Evolutionary conservation across 2,888 invertebrate genomes (phyloP), one percentile per base, ranked within the genome.

Genomic region (Sinohyriopsis cumingii): DNA sequence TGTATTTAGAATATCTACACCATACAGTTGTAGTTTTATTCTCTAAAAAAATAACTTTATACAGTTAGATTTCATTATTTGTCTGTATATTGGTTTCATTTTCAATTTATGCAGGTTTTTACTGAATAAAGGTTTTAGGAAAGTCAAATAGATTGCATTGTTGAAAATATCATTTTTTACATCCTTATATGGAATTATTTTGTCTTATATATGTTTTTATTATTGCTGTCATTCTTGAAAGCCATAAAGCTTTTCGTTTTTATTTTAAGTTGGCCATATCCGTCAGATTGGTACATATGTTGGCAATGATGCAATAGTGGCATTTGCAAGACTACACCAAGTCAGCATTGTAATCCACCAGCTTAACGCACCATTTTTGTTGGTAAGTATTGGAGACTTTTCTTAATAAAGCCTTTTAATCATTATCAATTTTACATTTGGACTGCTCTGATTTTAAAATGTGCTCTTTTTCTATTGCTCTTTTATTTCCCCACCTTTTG

Each of bases 301-400:
- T 25, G 92, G 91, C n/a, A 92, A 92, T 80, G 91, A 91, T 81
- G 91, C 91, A 33, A 90, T 92, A 66, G 92, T 92, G 60, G 91
- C 91, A 5, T 91, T 92, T 82, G 90, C 91, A 22, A 84, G 91
- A 22, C 84, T 90, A 3, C 89, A 91, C 72, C 82, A 87, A 71
- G 89, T 91, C 5, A 90, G 88, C 70, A 88, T 92, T 25, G 89
- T 91, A 15, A 91, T 92, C 64, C 91, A 92, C 81, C 91, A 91
- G 75, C 84, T 91, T 33, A 87, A 87, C 73, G 84, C 89, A 18
- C 89, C 90, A 54, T 83, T 88, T 64, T 86, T 90, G 80, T 75
- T 84, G 81, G 88, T 89, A 78, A 79, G 82, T 78, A 45, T 55
- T 61, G 15, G 15, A 15, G 4, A 12, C 4, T 24, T 59, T 22